A percentile compares a stretch with the other conserved stretches of the same genome.
These are phyloP conservation scores for Temnothorax curvispinosus DNA, from an alignment of 1,140 invertebrate species.

Conservation along the genomic window DNA sequence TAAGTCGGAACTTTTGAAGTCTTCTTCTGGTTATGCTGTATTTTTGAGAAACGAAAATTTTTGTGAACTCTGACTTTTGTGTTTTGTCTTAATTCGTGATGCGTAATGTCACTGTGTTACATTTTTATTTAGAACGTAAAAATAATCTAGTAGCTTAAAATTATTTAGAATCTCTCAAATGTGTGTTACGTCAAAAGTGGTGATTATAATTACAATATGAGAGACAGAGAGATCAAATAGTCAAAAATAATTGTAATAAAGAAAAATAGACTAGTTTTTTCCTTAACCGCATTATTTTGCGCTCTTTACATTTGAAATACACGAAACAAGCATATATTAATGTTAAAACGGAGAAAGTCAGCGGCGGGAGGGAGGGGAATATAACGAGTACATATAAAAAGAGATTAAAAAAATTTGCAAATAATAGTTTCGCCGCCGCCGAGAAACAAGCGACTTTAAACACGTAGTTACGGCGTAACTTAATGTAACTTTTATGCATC, in stretches of 20 bases:
- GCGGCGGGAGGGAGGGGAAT: too few relatives aligned
- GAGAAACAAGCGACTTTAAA: conserved; percentile 67
- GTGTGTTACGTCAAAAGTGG: background rate
- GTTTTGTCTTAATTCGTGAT: background rate
- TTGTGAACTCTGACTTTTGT: background rate
- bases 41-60: background rate
- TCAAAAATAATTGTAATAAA: background rate
- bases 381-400: background rate
- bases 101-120: background rate
- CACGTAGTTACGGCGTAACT: conserved; percentile 72
- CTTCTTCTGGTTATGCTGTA: background rate
- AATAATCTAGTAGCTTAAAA: background rate
- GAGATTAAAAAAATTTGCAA: background rate
- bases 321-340: background rate
- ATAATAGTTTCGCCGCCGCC: background rate
- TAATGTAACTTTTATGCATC: conserved; percentile 72
- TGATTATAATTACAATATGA: background rate
- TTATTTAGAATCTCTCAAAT: background rate
- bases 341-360: background rate
- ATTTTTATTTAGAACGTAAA: background rate
- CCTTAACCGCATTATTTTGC: background rate
- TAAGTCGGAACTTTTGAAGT: background rate
- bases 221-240: background rate
- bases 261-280: background rate
- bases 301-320: background rate